phyloP scores from a whole-genome alignment of 2,797 vertebrate genomes.

The Apodemus agrarius region DNA sequence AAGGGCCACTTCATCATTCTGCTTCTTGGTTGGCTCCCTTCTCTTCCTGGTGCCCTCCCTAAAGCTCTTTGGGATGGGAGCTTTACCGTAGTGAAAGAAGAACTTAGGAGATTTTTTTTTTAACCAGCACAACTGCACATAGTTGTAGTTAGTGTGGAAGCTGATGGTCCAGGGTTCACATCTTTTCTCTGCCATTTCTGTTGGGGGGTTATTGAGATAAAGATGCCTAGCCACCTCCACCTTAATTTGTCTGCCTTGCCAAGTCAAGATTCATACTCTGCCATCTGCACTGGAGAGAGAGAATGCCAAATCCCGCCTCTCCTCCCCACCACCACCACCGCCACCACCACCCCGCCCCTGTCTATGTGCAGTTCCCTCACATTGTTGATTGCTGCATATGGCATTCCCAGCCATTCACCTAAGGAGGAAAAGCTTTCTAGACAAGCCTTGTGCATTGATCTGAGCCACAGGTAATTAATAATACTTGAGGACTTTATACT shows the following conservation, averaged over 20 bases:
- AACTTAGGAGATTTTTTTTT: background rate
- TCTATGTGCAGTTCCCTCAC: background rate
- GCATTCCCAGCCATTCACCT: constrained; percentile 65
- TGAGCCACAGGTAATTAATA: constrained; percentile 83
- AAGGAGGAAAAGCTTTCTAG: constrained; percentile 61
- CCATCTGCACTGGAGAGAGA: background rate
- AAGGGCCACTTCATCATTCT: constrained; percentile 88
- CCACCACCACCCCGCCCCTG: too few species aligned
- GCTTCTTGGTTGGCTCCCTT: constrained; percentile 60
- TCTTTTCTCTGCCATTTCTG: background rate
- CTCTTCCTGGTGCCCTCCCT: constrained; percentile 13
- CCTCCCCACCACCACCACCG: background rate
- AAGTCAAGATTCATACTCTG: constrained; percentile 27
- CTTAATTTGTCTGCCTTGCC: background rate
- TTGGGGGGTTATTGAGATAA: background rate
- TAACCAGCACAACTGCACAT: background rate
- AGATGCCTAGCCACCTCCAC: background rate
- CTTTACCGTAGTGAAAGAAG: background rate
- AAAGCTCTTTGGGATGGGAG: background rate
- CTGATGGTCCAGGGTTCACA: background rate
- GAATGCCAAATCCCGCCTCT: background rate
- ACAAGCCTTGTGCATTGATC: constrained; percentile 78
- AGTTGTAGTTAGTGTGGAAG: background rate
- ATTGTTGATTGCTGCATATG: constrained; percentile 14
- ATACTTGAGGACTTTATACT: constrained; percentile 72